A percentile compares a stretch with the other conserved stretches of the same genome.
These are phyloP conservation scores for Proteles cristata DNA, from an alignment of 2,113 vertebrate species.

Conservation along the genomic window DNA sequence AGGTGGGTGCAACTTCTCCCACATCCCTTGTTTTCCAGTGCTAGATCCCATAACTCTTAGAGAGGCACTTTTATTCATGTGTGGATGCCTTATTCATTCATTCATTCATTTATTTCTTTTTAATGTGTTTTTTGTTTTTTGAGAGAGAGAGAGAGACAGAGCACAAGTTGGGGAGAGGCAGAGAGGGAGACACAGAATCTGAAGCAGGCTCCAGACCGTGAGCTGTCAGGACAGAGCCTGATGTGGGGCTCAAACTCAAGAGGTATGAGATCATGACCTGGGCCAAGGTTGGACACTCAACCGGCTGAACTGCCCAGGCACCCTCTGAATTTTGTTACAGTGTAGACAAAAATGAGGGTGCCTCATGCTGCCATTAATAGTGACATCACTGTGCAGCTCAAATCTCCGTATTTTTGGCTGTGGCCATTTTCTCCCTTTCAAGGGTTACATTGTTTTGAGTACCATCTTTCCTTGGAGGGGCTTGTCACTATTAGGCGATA, in stretches of 20 bases:
- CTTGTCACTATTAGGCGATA: neutral
- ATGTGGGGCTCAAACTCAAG: fast-evolving
- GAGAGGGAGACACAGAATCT: too few relatives aligned
- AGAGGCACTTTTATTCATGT: neutral
- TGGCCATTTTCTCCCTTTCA: neutral
- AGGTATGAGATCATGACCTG: too few relatives aligned
- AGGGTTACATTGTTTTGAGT: neutral
- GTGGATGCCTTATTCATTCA: neutral
- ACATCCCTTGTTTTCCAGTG: neutral
- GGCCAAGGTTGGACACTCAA: too few relatives aligned
- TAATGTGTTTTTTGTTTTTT: too few relatives aligned
- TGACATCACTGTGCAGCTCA: neutral
- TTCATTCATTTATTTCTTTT: neutral
- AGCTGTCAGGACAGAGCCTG: too few relatives aligned
- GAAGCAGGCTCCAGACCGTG: too few relatives aligned
- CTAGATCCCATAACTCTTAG: neutral
- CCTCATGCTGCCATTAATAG: neutral
- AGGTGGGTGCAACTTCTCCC: neutral
- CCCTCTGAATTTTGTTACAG: neutral
- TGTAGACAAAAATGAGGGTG: neutral
- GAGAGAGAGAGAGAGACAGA: too few relatives aligned
- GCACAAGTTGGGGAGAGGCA: too few relatives aligned
- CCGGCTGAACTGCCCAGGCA: too few relatives aligned
- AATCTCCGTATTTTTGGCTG: neutral
- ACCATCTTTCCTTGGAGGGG: neutral